Conservation (phyloP, 2,113 vertebrate species). For the Okapia johnstoni region DNA sequence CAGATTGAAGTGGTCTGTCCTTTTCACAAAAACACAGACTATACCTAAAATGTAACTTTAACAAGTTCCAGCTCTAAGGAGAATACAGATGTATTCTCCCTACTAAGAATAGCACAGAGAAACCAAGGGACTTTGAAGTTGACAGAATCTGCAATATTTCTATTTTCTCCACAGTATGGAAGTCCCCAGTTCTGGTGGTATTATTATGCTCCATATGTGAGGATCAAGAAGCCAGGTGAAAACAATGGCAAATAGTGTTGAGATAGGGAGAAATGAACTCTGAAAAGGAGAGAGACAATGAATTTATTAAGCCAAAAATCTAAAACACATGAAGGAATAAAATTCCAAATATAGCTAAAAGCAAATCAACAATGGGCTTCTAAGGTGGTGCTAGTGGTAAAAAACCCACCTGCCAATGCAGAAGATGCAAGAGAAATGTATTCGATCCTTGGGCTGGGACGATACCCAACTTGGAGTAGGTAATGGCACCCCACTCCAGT, state of each 20-base stretch:
- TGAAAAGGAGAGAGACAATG: not conserved
- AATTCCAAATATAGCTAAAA: not conserved
- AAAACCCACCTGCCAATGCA: no score
- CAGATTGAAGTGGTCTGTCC: not conserved
- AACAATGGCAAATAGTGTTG: not conserved
- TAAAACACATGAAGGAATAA: not conserved
- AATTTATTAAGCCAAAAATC: not conserved
- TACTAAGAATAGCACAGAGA: not conserved
- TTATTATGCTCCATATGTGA: not conserved
- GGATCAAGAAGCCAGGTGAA: not conserved
- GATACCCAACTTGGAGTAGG: no score
- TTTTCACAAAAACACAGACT: not conserved
- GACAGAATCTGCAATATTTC: not conserved
- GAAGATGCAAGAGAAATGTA: no score
- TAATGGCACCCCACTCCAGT: no score
- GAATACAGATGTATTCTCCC: not conserved
- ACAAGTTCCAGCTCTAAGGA: not conserved
- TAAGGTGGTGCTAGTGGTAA: no score
- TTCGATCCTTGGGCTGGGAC: no score
- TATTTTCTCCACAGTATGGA: not conserved
- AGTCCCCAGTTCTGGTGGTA: not conserved
- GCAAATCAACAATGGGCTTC: not conserved
- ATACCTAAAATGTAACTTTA: not conserved
- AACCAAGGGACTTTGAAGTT: not conserved
- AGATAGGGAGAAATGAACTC: not conserved